These are phyloP conservation scores for Caloenas nicobarica DNA, from an alignment of 2,113 vertebrate species.

Conservation along the genomic window DNA sequence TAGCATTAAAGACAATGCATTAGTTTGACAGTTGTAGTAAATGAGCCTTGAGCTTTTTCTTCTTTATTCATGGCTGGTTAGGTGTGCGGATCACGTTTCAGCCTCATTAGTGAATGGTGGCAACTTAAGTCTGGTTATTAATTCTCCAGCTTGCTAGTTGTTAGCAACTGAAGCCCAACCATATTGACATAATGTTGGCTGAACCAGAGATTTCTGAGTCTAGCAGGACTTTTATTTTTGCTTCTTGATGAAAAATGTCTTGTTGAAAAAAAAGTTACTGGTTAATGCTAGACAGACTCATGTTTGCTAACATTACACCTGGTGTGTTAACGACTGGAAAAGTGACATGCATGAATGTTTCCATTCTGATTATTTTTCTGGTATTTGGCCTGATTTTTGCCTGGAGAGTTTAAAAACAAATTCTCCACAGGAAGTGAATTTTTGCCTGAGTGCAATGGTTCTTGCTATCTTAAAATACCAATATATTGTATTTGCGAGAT, in stretches of 20 bases:
- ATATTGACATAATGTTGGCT: constrained; percentile 12
- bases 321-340: background rate
- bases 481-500: background rate
- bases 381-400: background rate
- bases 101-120: constrained; percentile 35
- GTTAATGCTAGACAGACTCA: background rate
- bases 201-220: background rate
- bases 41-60: constrained; percentile 7
- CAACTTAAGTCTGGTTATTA: constrained; percentile 48
- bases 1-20: background rate
- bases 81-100: constrained; percentile 36
- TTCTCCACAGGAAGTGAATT: background rate
- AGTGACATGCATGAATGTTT: background rate
- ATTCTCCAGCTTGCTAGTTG: constrained; percentile 38
- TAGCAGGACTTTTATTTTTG: background rate
- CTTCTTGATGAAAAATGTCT: background rate
- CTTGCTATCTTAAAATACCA: background rate
- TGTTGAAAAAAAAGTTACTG: background rate
- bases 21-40: constrained; percentile 25
- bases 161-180: constrained; percentile 21
- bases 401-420: background rate
- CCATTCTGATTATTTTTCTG: background rate
- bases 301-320: background rate
- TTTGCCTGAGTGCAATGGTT: background rate
- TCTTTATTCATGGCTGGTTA: constrained; percentile 29